A percentile compares a stretch with the other conserved stretches of the same genome.
Evolutionary conservation across 2,113 vertebrate species (phyloP).

Genomic region (Callipepla squamata): DNA sequence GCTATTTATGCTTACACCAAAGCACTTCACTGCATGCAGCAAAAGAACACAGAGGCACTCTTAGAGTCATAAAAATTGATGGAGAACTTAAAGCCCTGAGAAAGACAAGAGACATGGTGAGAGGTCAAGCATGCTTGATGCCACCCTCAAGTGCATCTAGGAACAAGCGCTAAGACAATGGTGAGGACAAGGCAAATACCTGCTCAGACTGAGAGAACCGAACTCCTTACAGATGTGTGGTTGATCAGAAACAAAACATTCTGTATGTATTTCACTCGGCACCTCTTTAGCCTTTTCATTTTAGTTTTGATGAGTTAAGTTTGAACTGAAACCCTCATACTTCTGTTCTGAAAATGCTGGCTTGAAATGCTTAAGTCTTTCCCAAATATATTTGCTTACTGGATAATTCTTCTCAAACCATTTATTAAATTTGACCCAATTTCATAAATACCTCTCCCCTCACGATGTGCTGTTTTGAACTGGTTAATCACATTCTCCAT

Average conservation of each 20-base stretch:
- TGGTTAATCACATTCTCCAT: slow-evolving; percentile 34
- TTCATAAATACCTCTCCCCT: slow-evolving; percentile 18
- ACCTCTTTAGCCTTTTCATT: not conserved
- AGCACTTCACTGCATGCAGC: not conserved
- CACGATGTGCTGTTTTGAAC: not conserved
- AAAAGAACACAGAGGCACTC: not conserved
- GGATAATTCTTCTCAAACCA: not conserved
- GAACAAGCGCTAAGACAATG: not conserved
- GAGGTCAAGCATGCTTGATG: not conserved
- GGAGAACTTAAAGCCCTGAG: not conserved
- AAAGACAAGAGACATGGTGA: not conserved
- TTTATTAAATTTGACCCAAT: slow-evolving; percentile 36
- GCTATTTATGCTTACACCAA: not conserved
- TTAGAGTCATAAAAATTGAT: not conserved
- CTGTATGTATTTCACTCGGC: not conserved
- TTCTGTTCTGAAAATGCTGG: slow-evolving; percentile 1
- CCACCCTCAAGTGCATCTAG: not conserved
- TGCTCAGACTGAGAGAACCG: not conserved
- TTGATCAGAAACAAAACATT: slow-evolving; percentile 30
- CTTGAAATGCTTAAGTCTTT: not conserved
- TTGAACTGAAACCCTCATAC: not conserved
- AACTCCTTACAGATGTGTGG: not conserved
- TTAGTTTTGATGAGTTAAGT: not conserved
- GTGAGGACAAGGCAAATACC: not conserved
- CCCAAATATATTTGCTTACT: slow-evolving; percentile 16